Base-by-base conservation (phyloP, 2,113 vertebrate species). In the Mesocricetus auratus region DNA sequence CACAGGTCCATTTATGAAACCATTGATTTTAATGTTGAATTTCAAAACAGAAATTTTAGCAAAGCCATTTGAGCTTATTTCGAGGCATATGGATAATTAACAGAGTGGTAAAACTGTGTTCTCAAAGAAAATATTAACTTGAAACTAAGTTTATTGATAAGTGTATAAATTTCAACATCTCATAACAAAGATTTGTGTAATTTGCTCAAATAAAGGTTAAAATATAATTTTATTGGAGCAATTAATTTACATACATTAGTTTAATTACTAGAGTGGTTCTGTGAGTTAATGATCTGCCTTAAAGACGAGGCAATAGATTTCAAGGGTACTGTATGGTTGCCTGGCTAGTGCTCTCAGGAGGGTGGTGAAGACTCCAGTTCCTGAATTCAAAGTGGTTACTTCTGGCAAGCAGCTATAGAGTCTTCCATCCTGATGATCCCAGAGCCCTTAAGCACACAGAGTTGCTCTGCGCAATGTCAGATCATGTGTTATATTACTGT, bases 41-140 rank as follows among this genome's bases (percentile, higher is more conserved):
- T 8, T 36, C 11, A 24, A 58, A 82, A 79, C 78, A 26, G 71
- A 73, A 53, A 86, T 91, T 95, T 96, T 42, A n/a, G 36, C 10
- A 83, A 81, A 64, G 4, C 36, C 16, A 64, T 3, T 69, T 42
- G 24, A 77, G 17, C 79, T 86, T 7, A 71, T 7, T 94, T 94
- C 62, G 53, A 42, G 26, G 91, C 29, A 96, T 10, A 39, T 56
- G 9, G 47, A 45, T 66, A 71, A 47, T 92, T 15, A 33, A 64
- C 4, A 89, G 16, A 75, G 11, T 81, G 15, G 0, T 60, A 95
- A 96, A 89, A 64, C 31, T 75, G 7, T 60, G 17, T 68, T 53
- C 86, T 56, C 17, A 69, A 78, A 56, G 13, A 86, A 94, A 94
- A 92, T 56, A 78, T 29, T 64, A 82, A 77, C 90, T 93, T 81